phyloP scores from a whole-genome alignment of 2,888 invertebrate species.

The Megamerina dolium region DNA sequence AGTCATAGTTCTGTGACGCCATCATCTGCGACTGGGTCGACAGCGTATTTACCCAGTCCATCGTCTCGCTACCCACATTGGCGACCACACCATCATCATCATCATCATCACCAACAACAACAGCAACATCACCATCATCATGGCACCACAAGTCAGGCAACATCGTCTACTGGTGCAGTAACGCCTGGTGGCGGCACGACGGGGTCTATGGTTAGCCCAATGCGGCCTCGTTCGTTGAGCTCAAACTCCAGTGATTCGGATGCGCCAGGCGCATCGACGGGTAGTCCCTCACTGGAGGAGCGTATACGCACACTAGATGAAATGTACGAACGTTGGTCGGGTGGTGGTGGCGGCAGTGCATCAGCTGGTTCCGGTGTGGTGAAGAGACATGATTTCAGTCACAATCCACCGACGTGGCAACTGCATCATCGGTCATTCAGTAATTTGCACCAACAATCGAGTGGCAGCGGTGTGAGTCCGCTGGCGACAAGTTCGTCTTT shows the following conservation, averaged over 20 bases:
- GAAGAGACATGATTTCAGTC: conserved; percentile 24
- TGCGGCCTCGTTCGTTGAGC: conserved; percentile 67
- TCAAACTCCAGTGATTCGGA: conserved; percentile 67
- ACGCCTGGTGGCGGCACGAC: conserved; percentile 46
- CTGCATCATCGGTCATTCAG: conserved; percentile 50
- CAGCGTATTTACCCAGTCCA: conserved; percentile 24
- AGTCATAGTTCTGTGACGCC: conserved; percentile 30
- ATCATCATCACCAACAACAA: conserved; percentile 31
- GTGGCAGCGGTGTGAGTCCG: conserved; percentile 23
- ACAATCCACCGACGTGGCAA: conserved; percentile 21
- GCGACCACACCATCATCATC: conserved; percentile 34
- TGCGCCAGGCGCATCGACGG: conserved; percentile 54
- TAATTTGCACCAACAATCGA: conserved; percentile 25
- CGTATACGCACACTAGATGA: conserved; percentile 88
- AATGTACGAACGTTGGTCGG: conserved; percentile 86
- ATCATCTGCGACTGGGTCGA: conserved; percentile 30
- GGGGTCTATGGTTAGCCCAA: conserved; percentile 54
- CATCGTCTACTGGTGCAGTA: conserved; percentile 14
- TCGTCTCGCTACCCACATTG: conserved; percentile 32
- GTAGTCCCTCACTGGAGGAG: conserved; percentile 80
- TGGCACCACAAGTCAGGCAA: conserved; percentile 20
- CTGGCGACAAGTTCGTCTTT: conserved; percentile 19
- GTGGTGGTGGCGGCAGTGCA: conserved; percentile 49
- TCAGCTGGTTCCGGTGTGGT: conserved; percentile 16
- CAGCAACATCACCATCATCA: conserved; percentile 30